Base-by-base conservation (phyloP, 2,797 vertebrate species). In the Esox lucius region DNA sequence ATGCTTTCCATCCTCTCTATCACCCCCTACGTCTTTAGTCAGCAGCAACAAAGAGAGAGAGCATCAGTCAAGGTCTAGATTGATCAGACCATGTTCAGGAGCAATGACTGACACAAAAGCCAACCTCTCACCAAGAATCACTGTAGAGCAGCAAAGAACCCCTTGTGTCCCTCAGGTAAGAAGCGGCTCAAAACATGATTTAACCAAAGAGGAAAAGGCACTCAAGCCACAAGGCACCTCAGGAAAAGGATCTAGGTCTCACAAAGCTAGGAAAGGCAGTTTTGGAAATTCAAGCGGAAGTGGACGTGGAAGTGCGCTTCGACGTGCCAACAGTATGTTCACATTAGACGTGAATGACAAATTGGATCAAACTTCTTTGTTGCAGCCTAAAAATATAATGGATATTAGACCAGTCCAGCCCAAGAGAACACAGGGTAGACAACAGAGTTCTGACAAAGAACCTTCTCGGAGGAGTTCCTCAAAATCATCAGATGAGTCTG, bases 241-340 rank as follows among this genome's bases (percentile, higher is more conserved):
- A 9, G 80, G 83, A 75, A 92, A 88, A 82, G 90, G 90, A 71
- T 69, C 42, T 24, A 86, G 70, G 1, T 62, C 85, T 35, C 73
- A 83, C 0, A 92, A 90, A 70, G 76, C 19, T 74, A 88, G 80
- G 78, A 92, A 80, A 80, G 91, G 88, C 69, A 85, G 80, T 65
- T 89, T 84, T 39, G 56, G 83, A 78, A 75, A 61, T 28, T 78
- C 84, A 1, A 86, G 86, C 16, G 84, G 86, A 1, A 86, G 86
- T 17, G 84, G 86, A 75, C 90, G 82, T 31, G 75, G 72, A 4
- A 87, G 78, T 31, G 78, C 88, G 19, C 64, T 94, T 72, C 89
- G 89, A 3, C 90, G 91, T 0, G 75, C 90, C 59, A 82, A 82
- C 0, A 94, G 92, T 83, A 93, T 94, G 92, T 93, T 92, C 12